phyloP scores from a whole-genome alignment of 2,113 vertebrate genomes.

The Labrus mixtus region DNA sequence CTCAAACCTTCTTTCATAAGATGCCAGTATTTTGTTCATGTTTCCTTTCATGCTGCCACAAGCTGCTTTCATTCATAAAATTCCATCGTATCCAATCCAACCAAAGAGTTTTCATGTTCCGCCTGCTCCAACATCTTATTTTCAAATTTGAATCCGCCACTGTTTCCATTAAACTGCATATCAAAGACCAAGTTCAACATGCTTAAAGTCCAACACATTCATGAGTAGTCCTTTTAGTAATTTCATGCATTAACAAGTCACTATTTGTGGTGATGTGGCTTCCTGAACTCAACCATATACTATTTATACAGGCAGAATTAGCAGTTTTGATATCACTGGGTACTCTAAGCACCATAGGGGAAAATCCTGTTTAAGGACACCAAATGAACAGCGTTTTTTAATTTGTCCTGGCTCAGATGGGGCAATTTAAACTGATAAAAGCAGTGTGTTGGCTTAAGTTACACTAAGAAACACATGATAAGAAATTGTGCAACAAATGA shows the following conservation, averaged over 20 bases:
- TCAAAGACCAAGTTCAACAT: background rate
- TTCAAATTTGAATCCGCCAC: background rate
- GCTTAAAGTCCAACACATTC: background rate
- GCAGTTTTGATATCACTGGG: background rate
- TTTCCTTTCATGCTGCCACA: background rate
- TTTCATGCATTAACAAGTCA: background rate
- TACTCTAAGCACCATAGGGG: background rate
- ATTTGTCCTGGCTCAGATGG: conserved; percentile 56
- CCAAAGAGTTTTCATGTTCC: background rate
- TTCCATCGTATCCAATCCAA: background rate
- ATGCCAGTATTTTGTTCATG: background rate
- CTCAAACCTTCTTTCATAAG: background rate
- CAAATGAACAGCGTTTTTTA: conserved; percentile 26
- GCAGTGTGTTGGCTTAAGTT: conserved; percentile 51
- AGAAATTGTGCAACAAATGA: conserved; percentile 49
- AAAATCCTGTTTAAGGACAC: conserved; percentile 45
- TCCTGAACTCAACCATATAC: background rate
- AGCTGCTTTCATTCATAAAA: conserved; percentile 11
- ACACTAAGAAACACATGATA: conserved; percentile 43
- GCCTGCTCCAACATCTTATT: background rate
- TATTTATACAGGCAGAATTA: background rate
- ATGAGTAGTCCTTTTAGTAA: background rate
- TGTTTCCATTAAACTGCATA: background rate
- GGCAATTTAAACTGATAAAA: conserved; percentile 30
- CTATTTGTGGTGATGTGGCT: background rate